Conservation (phyloP, 1,140 invertebrate species). For the Drosophila erecta region DNA sequence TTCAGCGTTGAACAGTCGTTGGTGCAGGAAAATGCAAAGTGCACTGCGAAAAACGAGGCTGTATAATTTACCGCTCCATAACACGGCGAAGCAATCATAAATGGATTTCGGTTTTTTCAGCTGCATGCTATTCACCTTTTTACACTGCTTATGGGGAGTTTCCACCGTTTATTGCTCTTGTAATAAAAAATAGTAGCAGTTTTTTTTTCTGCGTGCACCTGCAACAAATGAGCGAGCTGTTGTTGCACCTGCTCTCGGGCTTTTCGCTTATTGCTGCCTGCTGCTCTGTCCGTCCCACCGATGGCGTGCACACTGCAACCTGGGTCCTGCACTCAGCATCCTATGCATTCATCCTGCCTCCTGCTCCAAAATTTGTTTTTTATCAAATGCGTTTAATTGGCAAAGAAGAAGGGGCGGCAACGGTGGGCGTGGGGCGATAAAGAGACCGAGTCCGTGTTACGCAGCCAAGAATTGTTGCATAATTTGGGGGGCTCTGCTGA, state of each 20-base stretch:
- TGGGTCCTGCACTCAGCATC: slow-evolving; percentile 22
- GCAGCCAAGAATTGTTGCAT: slow-evolving; percentile 51
- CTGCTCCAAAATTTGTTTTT: slow-evolving; percentile 52
- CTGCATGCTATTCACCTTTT: too few species aligned
- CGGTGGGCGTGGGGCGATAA: slow-evolving; percentile 4
- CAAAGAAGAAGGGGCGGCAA: slow-evolving; percentile 47
- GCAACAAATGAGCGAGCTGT: slow-evolving; percentile 36
- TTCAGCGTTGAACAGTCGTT: slow-evolving; percentile 56
- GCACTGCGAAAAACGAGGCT: slow-evolving; percentile 16
- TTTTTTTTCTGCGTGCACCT: neutral
- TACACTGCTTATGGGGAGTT: too few species aligned
- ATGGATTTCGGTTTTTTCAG: neutral
- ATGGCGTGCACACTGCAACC: slow-evolving; percentile 36
- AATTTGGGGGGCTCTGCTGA: slow-evolving; percentile 26
- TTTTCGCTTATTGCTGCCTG: slow-evolving; percentile 41
- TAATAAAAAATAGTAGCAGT: too few species aligned
- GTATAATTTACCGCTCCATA: neutral
- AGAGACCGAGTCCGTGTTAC: slow-evolving; percentile 12
- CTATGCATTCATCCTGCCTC: slow-evolving; percentile 1
- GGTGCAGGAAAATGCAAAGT: slow-evolving; percentile 14
- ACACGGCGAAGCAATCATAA: neutral
- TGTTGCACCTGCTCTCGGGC: slow-evolving; percentile 35
- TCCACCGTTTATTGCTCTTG: too few species aligned
- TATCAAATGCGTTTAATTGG: slow-evolving; percentile 80
- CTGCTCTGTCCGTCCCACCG: slow-evolving; percentile 25